These are phyloP conservation scores for Ichneumoninae sp. DNA, from an alignment of 2,888 invertebrate species.

Conservation along the genomic window DNA sequence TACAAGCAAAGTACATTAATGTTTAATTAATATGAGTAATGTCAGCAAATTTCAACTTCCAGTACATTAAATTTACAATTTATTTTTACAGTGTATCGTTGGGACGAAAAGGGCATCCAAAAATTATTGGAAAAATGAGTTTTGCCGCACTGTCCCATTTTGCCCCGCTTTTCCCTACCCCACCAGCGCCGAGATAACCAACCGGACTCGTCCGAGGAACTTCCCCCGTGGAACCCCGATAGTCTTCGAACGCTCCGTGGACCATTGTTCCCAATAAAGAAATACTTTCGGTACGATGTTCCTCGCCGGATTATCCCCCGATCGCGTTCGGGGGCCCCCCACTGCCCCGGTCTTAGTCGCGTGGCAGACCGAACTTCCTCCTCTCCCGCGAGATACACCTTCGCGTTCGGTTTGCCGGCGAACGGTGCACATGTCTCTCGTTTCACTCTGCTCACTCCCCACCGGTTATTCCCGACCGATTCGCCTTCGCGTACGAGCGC, in stretches of 20 bases:
- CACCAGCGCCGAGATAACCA: constrained; percentile 35
- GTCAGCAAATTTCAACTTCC: no score
- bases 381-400: constrained; percentile 58
- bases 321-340: background rate
- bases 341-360: constrained; percentile 52
- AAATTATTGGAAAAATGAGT: no score
- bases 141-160: no score
- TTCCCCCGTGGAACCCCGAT: background rate
- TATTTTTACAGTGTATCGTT: no score
- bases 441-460: constrained; percentile 27
- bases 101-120: no score
- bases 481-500: constrained; percentile 20
- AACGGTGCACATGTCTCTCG: constrained; percentile 48
- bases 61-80: no score
- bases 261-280: background rate
- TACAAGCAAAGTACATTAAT: no score
- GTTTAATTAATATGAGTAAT: no score
- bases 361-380: constrained; percentile 65
- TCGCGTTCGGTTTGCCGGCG: constrained; percentile 59
- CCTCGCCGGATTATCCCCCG: constrained; percentile 21
- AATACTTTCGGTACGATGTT: constrained; percentile 17
- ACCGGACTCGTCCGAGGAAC: background rate
- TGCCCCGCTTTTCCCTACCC: constrained; percentile 5
- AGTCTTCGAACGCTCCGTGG: background rate
- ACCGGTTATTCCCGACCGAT: constrained; percentile 6